Percentiles rank a stretch among this genome's conserved stretches.
phyloP scores from a whole-genome alignment of 2,797 vertebrate genomes.

The Eupleurogrammus muticus region DNA sequence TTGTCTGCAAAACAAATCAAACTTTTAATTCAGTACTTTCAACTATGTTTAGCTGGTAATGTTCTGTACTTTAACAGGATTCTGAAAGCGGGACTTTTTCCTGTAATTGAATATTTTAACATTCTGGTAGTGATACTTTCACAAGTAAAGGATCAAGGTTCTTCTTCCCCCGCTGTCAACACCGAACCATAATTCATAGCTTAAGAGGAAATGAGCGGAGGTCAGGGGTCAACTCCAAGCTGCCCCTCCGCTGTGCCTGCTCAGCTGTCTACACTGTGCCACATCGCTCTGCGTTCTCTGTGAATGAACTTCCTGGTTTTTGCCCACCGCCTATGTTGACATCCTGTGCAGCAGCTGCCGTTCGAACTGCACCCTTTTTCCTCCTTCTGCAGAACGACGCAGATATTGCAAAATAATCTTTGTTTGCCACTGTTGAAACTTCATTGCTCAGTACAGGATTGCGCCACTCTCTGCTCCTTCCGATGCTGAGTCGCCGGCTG shows the following conservation, averaged over 20 bases:
- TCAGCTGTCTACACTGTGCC: not conserved
- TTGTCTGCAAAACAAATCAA: too few relatives aligned
- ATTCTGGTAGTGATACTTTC: too few relatives aligned
- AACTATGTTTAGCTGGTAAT: too few relatives aligned
- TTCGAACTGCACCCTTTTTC: not conserved
- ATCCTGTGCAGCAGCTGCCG: not conserved
- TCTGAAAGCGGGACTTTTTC: too few relatives aligned
- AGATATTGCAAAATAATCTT: constrained; percentile 3
- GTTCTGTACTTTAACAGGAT: too few relatives aligned
- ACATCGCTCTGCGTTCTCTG: constrained; percentile 23
- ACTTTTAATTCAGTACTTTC: too few relatives aligned
- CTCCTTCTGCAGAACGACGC: not conserved
- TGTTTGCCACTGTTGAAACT: not conserved
- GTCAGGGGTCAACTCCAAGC: not conserved
- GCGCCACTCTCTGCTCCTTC: not conserved
- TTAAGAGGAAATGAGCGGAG: not conserved
- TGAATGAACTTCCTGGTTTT: constrained; percentile 27
- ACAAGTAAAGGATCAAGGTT: too few relatives aligned
- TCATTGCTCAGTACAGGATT: not conserved
- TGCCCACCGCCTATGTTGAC: constrained; percentile 11
- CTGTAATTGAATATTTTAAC: too few relatives aligned
- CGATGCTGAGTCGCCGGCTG: constrained; percentile 1
- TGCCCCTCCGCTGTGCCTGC: not conserved
- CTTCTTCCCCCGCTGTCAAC: not conserved
- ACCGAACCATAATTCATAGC: not conserved